Evolutionary conservation across 2,113 vertebrate species (phyloP), one percentile per base, ranked within the genome.

Genomic region (Aldabrachelys gigantea): DNA sequence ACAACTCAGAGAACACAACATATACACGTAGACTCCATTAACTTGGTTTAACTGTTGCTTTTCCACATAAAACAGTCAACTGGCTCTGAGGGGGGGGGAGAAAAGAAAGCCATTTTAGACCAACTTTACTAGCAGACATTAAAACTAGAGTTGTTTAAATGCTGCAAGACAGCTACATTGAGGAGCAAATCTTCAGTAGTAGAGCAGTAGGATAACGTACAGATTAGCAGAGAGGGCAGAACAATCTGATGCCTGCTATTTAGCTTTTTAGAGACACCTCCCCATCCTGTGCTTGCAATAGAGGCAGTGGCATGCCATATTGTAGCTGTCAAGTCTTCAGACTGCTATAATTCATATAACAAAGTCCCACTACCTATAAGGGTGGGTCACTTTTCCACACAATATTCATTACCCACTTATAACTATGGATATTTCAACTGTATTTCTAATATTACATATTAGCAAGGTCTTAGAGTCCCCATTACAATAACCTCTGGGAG

Each of bases 41-140:
- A 69, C 47, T 94, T 8, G 31, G 82, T 88, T 97, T 97, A 56
- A 94, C 92, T n/a, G 96, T 93, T 38, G 95, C 97, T 72, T 98
- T 98, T 85, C 97, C 97, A 81, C 96, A 98, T 0, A 98, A 87
- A 11, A 92, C 96, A 44, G 98, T 97, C 95, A 98, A 93, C 69
- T 97, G 96, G 25, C 83, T 98, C 98, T 98, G 50, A 52, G 8
- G 9, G 50, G 27, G 11, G 41, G n/a, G n/a, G n/a, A n/a, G n/a
- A n/a, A 31, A 4, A 9, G 22, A 81, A 92, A 80, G 41, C 13
- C 1, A 3, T 65, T 88, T 96, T 76, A 97, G 11, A 47, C 75
- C 75, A 78, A 78, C 5, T 47, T 72, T 21, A 38, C 10, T 72
- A n/a, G 8, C 65, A 21, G 8, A 38, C 8, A 38, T 72, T 38